Base-by-base conservation (phyloP, 2,797 vertebrate species). In the Sparus aurata region DNA sequence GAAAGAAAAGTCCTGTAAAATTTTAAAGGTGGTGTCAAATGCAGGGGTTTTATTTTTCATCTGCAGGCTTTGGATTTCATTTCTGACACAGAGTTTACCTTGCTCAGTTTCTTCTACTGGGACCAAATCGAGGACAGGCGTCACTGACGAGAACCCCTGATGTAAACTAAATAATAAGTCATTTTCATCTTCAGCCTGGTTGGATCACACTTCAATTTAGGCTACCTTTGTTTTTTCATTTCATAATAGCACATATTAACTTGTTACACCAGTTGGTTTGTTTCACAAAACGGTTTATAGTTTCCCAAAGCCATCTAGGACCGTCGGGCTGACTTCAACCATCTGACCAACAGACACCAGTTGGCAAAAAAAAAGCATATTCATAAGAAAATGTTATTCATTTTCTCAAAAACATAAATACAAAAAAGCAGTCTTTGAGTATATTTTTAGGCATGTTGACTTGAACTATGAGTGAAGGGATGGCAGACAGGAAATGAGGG, bases 1-100 rank as follows among this genome's bases (percentile, higher is more conserved):
- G 25, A 52, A 87, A 86, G 83, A 47, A 53, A 74, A 75, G 53
- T 85, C 79, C 79, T 73, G 70, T 88, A 63, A 87, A 86, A 86
- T 69, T 79, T 67, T 71, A 73, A 82, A 90, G 76, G 68, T 73
- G 74, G 65, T 82, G 77, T 90, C 79, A 70, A 81, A 79, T 82
- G 3, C 50, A 0, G 7, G 12, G 79, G 74, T 83, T 75, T 79
- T 81, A 62, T 58, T 85, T 89, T 89, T 83, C 85, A 86, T 82
- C 73, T 53, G 5, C 46, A 9, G 67, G 76, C 59, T 66, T 88
- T 68, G 67, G 60, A 73, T 90, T 91, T 90, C 78, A 79, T 80
- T 79, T 77, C 13, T 70, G 53, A 81, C 62, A 71, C 18, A 2
- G 12, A 63, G 47, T 62, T 47, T 0, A 16, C 53, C 55, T 59